Base-by-base conservation (phyloP, 2,888 invertebrate species). In the Stenodera caucasica region DNA sequence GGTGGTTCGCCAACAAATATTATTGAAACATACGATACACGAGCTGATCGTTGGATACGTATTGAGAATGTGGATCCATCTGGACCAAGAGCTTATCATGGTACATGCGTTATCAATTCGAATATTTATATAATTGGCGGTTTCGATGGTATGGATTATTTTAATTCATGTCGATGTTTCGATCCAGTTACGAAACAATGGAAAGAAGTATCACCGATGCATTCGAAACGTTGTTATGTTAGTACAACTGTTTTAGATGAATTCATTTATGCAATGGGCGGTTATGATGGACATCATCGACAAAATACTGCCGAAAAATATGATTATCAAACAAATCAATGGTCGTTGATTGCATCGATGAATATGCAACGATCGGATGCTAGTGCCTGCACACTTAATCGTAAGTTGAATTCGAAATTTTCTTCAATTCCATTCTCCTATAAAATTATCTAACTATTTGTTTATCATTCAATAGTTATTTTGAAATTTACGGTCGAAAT, bases 51-150 rank as follows among this genome's bases (percentile, higher is more conserved):
- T 51, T 95, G 95, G 94, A 90, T 94, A 53, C 88, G 87, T 83
- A 88, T 91, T 9, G 85, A 87, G 67, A 90, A 92, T 74, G 90
- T 90, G 49, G 94, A 94, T 79, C 88, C 91, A 2, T 86, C 86
- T 11, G 94, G 94, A 23, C 92, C 95, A 0, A 84, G 96, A 55
- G 96, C 95, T 0, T 96, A 96, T 78, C 96, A 96, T 75, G 96
- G 96, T n/a, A 92, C 94, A 0, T 94, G 92, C 0, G 92, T 95
- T 0, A 85, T 96, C 0, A 92, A 90, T 0, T 86, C 86, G 69
- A 88, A 90, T 73, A 92, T 97, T 66, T 96, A 91, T 80, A 89
- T 94, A 4, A 90, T 96, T 67, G 96, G 97, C 0, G 96, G 96
- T 4, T 96, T 95, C 75, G 93, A 96, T 74, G 96, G 95, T n/a